Conservation (phyloP, 2,888 invertebrate genomes). For the Notodonta dromedarius region DNA sequence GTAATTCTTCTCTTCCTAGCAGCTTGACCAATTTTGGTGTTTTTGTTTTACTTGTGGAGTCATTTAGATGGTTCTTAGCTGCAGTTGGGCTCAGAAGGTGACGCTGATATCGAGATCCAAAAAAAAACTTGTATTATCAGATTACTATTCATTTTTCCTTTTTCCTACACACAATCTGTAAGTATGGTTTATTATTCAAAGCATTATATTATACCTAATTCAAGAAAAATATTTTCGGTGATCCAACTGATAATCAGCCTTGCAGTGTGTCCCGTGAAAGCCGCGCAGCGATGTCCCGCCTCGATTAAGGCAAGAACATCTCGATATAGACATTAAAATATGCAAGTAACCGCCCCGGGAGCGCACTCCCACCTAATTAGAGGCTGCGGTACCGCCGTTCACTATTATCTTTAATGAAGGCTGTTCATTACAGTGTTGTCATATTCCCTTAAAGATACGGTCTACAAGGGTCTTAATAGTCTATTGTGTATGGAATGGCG, state of each 20-base stretch:
- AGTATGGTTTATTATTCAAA: no score
- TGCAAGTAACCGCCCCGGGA: conserved; percentile 57
- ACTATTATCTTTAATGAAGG: conserved; percentile 30
- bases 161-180: no score
- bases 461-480: conserved; percentile 10
- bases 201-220: no score
- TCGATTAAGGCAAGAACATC: conserved; percentile 54
- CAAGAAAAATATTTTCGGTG: no score
- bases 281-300: conserved; percentile 48
- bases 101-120: no score
- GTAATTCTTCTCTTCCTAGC: no score
- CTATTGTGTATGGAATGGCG: conserved; percentile 1
- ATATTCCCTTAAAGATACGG: conserved; percentile 4
- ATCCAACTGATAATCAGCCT: not conserved
- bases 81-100: no score
- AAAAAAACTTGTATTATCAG: no score
- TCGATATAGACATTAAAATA: conserved; percentile 73
- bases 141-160: no score
- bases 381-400: conserved; percentile 28
- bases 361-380: conserved; percentile 40
- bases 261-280: conserved; percentile 43
- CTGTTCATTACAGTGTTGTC: conserved; percentile 8
- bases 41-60: no score
- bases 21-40: no score
- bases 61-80: no score